phyloP scores from a whole-genome alignment of 2,888 invertebrate genomes.

The Cantharis flavilabris region DNA sequence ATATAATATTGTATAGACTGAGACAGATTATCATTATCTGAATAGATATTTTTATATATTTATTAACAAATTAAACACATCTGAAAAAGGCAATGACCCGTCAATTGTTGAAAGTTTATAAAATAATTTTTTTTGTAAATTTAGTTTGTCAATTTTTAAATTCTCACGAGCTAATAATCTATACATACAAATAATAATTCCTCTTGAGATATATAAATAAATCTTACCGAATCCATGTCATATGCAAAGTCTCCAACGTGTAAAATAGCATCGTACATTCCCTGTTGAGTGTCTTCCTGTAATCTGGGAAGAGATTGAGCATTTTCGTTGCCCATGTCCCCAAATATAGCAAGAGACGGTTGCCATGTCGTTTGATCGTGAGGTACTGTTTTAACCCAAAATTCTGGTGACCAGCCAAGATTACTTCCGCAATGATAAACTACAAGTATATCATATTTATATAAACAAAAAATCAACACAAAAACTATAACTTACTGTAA shows the following conservation, averaged over 20 bases:
- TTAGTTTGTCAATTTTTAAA: too few relatives aligned
- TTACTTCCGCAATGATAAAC: conserved; percentile 80
- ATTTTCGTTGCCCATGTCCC: conserved; percentile 93
- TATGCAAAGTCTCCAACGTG: conserved; percentile 97
- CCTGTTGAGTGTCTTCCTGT: conserved; percentile 80
- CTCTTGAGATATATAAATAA: not conserved
- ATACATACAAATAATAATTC: not conserved
- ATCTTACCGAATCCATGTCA: conserved; percentile 76
- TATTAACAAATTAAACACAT: too few relatives aligned
- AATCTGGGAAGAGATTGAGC: conserved; percentile 84
- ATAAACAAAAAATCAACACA: not conserved
- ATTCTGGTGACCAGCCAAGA: conserved; percentile 81
- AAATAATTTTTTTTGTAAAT: too few relatives aligned
- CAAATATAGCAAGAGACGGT: conserved; percentile 83
- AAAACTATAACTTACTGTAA: conserved; percentile 60
- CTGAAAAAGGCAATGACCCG: too few relatives aligned
- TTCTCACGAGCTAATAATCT: too few relatives aligned
- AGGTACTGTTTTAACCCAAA: conserved; percentile 76
- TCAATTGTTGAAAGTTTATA: too few relatives aligned
- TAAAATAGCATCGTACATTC: conserved; percentile 82
- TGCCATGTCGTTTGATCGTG: conserved; percentile 67
- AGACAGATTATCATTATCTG: too few relatives aligned
- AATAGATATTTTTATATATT: too few relatives aligned
- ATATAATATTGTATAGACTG: too few relatives aligned
- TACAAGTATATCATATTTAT: not conserved